Percentiles rank a stretch among this genome's conserved stretches.
phyloP scores from a whole-genome alignment of 2,797 vertebrate species.

The Anabas testudineus region DNA sequence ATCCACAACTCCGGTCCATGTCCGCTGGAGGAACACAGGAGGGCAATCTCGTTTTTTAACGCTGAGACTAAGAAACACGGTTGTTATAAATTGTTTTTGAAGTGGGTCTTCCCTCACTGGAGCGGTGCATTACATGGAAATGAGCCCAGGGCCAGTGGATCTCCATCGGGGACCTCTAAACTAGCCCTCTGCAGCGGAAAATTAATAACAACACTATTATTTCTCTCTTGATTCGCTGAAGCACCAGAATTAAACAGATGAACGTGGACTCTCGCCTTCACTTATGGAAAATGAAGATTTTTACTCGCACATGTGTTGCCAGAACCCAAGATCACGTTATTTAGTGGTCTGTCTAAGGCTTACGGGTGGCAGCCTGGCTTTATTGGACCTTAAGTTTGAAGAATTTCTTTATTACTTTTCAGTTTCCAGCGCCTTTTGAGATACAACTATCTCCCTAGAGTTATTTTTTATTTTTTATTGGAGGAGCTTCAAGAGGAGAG shows the following conservation, averaged over 20 bases:
- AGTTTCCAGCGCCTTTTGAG: slow-evolving; percentile 35
- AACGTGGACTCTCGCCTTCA: slow-evolving; percentile 74
- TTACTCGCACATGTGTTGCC: slow-evolving; percentile 70
- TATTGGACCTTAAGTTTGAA: slow-evolving; percentile 38
- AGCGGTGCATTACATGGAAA: slow-evolving; percentile 47
- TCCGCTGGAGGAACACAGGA: slow-evolving; percentile 30
- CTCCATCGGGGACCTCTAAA: slow-evolving; percentile 64
- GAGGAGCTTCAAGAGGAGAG: slow-evolving; percentile 55
- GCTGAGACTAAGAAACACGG: background rate
- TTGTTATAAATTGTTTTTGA: slow-evolving; percentile 6
- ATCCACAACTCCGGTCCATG: slow-evolving; percentile 45
- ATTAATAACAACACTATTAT: slow-evolving; percentile 35
- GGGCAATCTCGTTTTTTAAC: slow-evolving; percentile 2
- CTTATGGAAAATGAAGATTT: slow-evolving; percentile 81
- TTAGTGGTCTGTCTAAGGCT: slow-evolving; percentile 65
- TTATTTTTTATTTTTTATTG: slow-evolving; percentile 31
- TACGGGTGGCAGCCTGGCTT: slow-evolving; percentile 56
- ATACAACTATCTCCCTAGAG: slow-evolving; percentile 43
- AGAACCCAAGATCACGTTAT: slow-evolving; percentile 79
- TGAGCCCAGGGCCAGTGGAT: slow-evolving; percentile 63
- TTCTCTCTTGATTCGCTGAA: slow-evolving; percentile 34
- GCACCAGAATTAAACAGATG: slow-evolving; percentile 68
- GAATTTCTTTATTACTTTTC: slow-evolving; percentile 29
- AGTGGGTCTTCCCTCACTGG: slow-evolving; percentile 35
- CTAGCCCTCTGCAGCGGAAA: slow-evolving; percentile 51